Conservation (phyloP, 2,113 vertebrate genomes). For the Paradoxurus hermaphroditus region DNA sequence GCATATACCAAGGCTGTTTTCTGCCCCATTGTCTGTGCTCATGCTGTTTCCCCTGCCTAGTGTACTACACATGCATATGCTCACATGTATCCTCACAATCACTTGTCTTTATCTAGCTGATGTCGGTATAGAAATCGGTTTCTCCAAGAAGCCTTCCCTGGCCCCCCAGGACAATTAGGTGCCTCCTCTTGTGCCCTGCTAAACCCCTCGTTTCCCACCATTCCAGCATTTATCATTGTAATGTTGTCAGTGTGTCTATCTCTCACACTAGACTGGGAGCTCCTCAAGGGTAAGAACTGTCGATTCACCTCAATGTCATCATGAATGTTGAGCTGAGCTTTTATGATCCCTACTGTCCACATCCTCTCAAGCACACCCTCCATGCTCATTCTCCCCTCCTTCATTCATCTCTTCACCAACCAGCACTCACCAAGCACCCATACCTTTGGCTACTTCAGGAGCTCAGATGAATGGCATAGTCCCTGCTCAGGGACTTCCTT, state of each 20-base stretch:
- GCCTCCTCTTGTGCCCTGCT: not conserved
- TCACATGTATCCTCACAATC: not conserved
- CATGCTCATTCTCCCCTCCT: not conserved
- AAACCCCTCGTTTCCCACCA: not conserved
- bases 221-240: not conserved
- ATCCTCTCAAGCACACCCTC: not conserved
- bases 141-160: not conserved
- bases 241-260: not conserved
- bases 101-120: not conserved
- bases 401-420: not conserved
- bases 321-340: not conserved
- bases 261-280: not conserved
- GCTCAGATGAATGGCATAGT: not conserved
- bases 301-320: not conserved
- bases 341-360: not conserved
- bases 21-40: not conserved
- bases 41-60: not conserved
- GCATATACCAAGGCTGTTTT: not conserved
- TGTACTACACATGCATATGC: not conserved
- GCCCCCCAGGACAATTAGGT: not conserved
- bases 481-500: not conserved
- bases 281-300: not conserved
- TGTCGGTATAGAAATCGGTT: not conserved
- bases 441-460: not conserved
- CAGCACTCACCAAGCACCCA: not conserved